Conservation (phyloP, 2,888 invertebrate genomes). For the Mythimna ferrago region DNA sequence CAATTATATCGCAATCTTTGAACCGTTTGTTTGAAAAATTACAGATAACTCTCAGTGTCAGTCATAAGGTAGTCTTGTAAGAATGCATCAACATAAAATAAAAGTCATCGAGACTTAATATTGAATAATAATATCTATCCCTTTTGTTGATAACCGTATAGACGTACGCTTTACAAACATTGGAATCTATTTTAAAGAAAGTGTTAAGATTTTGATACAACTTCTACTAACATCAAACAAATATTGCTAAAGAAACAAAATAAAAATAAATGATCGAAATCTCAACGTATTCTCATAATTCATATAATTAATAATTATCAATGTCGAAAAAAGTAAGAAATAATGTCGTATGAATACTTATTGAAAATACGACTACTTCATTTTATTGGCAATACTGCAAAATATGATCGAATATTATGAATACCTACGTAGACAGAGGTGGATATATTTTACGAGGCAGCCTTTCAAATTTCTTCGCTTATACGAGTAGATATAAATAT, state of each 20-base stretch:
- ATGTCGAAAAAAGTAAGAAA: constrained; percentile 9
- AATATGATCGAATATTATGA: constrained; percentile 59
- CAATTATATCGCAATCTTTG: not conserved
- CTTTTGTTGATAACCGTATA: not conserved
- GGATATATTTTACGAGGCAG: constrained; percentile 65
- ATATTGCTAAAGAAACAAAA: not conserved
- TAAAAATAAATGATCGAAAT: not conserved
- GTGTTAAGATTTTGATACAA: not conserved
- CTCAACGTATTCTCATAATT: not conserved
- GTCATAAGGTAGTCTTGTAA: not conserved
- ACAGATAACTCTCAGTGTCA: not conserved
- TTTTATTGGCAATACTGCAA: constrained; percentile 62
- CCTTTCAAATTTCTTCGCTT: constrained; percentile 69
- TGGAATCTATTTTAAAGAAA: not conserved
- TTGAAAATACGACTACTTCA: constrained; percentile 58
- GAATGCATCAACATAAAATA: not conserved
- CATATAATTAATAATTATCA: not conserved
- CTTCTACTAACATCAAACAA: not conserved
- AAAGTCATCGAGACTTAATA: not conserved
- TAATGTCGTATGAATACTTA: constrained; percentile 51
- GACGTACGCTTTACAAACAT: not conserved
- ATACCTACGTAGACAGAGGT: constrained; percentile 60
- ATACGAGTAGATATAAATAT: constrained; percentile 66
- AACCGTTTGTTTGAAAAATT: not conserved
- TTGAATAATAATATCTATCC: no score